A percentile compares a stretch with the other conserved stretches of the same genome.
phyloP scores from a whole-genome alignment of 2,113 vertebrate genomes.

The Ceuthmochares aereus region DNA sequence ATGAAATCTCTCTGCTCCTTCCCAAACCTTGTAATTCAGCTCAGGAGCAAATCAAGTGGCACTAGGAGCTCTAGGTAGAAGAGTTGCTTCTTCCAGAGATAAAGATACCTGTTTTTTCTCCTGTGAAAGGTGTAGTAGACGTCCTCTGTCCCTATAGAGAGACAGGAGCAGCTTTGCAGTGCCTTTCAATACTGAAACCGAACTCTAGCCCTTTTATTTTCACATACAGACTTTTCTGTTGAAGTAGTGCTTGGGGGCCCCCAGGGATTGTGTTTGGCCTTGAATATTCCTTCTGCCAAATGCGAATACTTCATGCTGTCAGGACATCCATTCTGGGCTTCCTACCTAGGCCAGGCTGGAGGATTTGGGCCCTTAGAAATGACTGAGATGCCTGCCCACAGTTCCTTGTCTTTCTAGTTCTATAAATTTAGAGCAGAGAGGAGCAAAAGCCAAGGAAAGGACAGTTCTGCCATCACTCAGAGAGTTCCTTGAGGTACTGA shows the following conservation, averaged over 20 bases:
- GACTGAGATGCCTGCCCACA: neutral
- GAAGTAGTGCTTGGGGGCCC: neutral
- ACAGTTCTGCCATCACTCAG: neutral
- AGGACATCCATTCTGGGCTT: neutral
- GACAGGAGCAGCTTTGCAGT: neutral
- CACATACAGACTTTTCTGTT: neutral
- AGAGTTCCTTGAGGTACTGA: rapidly evolving
- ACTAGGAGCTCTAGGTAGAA: neutral
- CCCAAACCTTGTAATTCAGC: neutral
- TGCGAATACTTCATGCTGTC: neutral
- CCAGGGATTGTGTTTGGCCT: neutral
- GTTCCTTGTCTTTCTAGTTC: neutral
- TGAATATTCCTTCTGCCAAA: neutral
- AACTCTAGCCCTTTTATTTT: neutral
- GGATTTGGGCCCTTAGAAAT: neutral
- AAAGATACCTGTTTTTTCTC: neutral
- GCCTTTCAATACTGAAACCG: neutral
- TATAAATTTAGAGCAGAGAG: neutral
- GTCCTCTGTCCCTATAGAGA: neutral
- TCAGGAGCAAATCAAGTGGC: neutral
- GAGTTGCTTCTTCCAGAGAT: neutral
- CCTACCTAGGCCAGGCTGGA: neutral
- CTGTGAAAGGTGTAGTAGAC: neutral
- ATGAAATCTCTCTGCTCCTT: neutral
- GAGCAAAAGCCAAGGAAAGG: neutral